These are phyloP conservation scores for Agonopterix heracliana DNA, from an alignment of 2,888 invertebrate genomes.

Conservation along the genomic window DNA sequence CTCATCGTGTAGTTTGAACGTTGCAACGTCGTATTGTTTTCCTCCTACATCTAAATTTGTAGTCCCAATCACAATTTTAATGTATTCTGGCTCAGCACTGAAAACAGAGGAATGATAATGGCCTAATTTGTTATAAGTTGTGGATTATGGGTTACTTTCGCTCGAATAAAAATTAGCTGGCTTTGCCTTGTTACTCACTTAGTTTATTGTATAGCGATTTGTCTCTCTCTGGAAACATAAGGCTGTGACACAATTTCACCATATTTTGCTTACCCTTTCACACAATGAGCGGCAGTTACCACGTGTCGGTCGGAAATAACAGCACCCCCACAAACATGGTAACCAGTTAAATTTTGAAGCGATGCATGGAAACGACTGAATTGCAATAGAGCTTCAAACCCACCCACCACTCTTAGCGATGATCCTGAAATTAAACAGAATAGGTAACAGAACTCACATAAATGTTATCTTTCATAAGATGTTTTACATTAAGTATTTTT, in stretches of 20 bases:
- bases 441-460: too few species aligned
- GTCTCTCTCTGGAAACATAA: too few species aligned
- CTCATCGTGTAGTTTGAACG: constrained; percentile 35
- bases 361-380: constrained; percentile 56
- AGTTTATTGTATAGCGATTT: background rate
- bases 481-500: too few species aligned
- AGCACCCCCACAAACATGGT: constrained; percentile 63
- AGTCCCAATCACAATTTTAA: constrained; percentile 54
- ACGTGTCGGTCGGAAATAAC: constrained; percentile 48
- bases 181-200: background rate
- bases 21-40: constrained; percentile 28
- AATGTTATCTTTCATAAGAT: too few species aligned
- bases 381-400: constrained; percentile 37
- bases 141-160: too few species aligned
- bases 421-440: constrained; percentile 21
- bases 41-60: constrained; percentile 47
- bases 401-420: constrained; percentile 47
- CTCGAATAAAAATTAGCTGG: too few species aligned
- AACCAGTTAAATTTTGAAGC: constrained; percentile 50
- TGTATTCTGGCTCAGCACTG: constrained; percentile 44
- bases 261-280: constrained; percentile 34
- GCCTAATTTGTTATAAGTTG: too few species aligned
- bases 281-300: constrained; percentile 62
- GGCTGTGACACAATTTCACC: too few species aligned
- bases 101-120: background rate